These are phyloP conservation scores for Rhombomys opimus DNA, from an alignment of 2,113 vertebrate species.

Conservation along the genomic window DNA sequence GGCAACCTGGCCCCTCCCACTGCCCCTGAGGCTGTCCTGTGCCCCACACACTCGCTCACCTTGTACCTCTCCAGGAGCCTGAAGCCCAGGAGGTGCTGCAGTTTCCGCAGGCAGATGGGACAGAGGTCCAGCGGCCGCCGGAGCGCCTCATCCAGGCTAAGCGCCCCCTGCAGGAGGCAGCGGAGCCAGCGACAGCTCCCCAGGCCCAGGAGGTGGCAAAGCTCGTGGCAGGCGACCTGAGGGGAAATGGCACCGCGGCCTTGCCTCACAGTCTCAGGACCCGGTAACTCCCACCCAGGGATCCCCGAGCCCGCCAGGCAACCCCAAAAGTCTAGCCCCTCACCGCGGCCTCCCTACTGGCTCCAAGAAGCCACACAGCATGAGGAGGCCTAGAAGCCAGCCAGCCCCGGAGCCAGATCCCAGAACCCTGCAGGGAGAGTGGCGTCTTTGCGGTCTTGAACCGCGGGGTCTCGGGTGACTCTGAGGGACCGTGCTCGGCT, in stretches of 20 bases:
- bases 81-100: conserved; percentile 87
- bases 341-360: neutral
- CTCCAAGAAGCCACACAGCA: neutral
- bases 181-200: conserved; percentile 88
- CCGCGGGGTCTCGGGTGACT: neutral
- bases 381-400: neutral
- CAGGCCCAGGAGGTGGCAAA: conserved; percentile 88
- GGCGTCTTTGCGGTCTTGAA: neutral
- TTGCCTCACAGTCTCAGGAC: no score
- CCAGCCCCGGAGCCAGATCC: neutral
- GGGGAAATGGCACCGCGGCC: neutral
- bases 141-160: conserved; percentile 85
- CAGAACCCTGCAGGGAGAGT: neutral
- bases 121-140: conserved; percentile 86
- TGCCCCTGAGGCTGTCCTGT: neutral
- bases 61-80: conserved; percentile 87
- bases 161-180: conserved; percentile 87
- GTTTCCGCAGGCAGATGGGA: conserved; percentile 87
- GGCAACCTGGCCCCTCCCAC: neutral
- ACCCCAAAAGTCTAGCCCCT: neutral
- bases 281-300: neutral
- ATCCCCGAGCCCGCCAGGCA: neutral
- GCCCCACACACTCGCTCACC: conserved; percentile 76
- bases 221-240: conserved; percentile 86
- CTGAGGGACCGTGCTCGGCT: neutral